Base-by-base conservation (phyloP, 2,113 vertebrate genomes). In the Lamprotornis superbus region DNA sequence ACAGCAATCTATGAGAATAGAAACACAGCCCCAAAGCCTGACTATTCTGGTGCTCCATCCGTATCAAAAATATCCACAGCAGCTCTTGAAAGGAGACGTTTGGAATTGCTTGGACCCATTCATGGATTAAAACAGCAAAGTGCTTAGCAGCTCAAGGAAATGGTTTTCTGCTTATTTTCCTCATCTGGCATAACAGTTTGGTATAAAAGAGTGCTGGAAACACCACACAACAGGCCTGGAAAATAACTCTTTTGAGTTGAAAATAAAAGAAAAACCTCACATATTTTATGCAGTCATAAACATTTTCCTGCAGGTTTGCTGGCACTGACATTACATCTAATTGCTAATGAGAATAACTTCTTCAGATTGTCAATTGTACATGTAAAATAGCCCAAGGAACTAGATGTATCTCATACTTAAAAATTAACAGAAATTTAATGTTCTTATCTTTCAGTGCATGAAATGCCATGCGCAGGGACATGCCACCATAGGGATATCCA, bases 371-470 rank as follows among this genome's bases (percentile, higher is more conserved):
- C 94, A 97, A 91, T 80, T 67, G 88, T 59, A 76, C 46, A 40
- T 53, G 42, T 71, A 91, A 49, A 94, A 89, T 56, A 85, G 37
- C 42, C 65, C 1, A 2, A 89, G 57, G 31, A 93, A 60, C 55
- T 19, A 90, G 84, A 94, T 23, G 49, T 91, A 73, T 39, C 70
- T 86, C 31, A 9, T 95, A 90, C 80, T 96, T 92, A 89, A 97
- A 83, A 97, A 93, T 83, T 44, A 86, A 57, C 27, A 46, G 27
- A 67, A 25, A 63, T 89, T 55, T 78, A 35, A 63, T 12, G 42
- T 81, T 81, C 46, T 81, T 71, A 27, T 87, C 39, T 83, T 68
- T 19, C 57, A 79, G n/a, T 33, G 30, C 57, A 71, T 0, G 2
- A 86, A 40, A 60, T 56, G 11, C 56, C 77, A 77, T 1, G 7